Base-by-base conservation (phyloP, 64 coral and sea anemone species). In the Orbicella faveolata region DNA sequence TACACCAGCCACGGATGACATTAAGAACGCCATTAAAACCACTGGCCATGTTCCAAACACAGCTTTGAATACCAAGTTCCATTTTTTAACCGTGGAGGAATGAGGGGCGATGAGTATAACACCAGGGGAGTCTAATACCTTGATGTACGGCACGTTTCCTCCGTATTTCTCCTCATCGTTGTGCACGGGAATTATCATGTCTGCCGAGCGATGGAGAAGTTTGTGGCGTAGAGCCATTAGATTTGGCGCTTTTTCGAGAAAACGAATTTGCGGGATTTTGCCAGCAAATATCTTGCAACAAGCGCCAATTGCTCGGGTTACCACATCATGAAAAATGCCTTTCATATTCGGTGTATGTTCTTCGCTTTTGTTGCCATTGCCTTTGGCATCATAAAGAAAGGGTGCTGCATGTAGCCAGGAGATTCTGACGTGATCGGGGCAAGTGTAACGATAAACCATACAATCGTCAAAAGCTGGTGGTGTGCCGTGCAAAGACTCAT, bases 1-100 rank as follows among this genome's bases (percentile, higher is more conserved):
- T 23, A 90, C 89, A 4, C 94, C 94, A 36, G 94, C 89, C 7
- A 96, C 74, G 55, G 89, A 78, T 8, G 91, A 91, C 94, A 96
- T 96, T 11, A 93, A 65, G 62, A 96, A 21, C 2, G 94, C 93
- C 61, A 93, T 63, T 8, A 96, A 4, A 18, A 96, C 51, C 15
- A 96, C 83, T 25, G 94, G 94, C 91, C 91, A 96, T 33, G 86
- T 88, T 67, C 91, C 91, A 51, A 96, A 79, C 51, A 93, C 94
- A 16, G 94, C 89, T 30, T 79, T 36, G 44, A 96, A 93, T 23
- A 93, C 88, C n/a, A 48, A 19, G 1, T 79, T 20, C 76, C 36
- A 48, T 33, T 79, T 30, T 30, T 79, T 54, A 54, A 79, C 76
- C 30, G 73, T 59, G 15, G 36, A 33, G 19, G 36, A 48, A 48